Percentiles rank a stretch among this genome's conserved stretches.
Evolutionary conservation across 2,888 invertebrate genomes (phyloP).

Genomic region (Hipparchia sbordonii): DNA sequence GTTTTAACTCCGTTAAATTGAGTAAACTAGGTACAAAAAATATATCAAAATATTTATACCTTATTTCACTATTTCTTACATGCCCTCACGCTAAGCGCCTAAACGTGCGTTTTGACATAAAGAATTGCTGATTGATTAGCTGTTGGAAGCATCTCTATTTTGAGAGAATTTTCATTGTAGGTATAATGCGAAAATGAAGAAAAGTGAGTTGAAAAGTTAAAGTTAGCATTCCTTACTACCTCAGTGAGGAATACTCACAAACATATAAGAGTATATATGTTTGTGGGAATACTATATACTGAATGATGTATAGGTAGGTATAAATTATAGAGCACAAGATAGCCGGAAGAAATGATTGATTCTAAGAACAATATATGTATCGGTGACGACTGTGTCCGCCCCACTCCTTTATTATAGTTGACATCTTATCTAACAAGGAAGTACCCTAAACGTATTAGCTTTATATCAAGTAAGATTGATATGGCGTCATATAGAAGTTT

Average conservation of each 20-base stretch:
- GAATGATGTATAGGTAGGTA: neutral
- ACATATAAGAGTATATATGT: no score
- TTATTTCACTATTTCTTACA: neutral
- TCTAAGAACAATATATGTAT: constrained; percentile 30
- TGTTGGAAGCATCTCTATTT: neutral
- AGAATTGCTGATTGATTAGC: neutral
- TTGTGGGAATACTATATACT: neutral
- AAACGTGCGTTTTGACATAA: neutral
- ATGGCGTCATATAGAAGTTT: constrained; percentile 28
- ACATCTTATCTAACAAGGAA: constrained; percentile 44
- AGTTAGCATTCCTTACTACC: no score
- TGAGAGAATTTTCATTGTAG: neutral
- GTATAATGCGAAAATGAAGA: neutral
- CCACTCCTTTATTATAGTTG: constrained; percentile 30
- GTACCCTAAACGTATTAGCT: constrained; percentile 34
- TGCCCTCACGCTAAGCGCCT: neutral
- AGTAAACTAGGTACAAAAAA: no score
- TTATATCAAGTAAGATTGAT: constrained; percentile 44
- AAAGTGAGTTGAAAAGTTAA: no score
- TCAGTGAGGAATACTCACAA: no score
- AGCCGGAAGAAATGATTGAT: constrained; percentile 29
- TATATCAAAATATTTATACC: no score
- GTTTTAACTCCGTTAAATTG: no score
- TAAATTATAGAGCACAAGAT: constrained; percentile 9
- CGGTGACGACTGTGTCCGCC: constrained; percentile 15